phyloP scores from a whole-genome alignment of 2,888 invertebrate species.

The Cremastinae sp. region DNA sequence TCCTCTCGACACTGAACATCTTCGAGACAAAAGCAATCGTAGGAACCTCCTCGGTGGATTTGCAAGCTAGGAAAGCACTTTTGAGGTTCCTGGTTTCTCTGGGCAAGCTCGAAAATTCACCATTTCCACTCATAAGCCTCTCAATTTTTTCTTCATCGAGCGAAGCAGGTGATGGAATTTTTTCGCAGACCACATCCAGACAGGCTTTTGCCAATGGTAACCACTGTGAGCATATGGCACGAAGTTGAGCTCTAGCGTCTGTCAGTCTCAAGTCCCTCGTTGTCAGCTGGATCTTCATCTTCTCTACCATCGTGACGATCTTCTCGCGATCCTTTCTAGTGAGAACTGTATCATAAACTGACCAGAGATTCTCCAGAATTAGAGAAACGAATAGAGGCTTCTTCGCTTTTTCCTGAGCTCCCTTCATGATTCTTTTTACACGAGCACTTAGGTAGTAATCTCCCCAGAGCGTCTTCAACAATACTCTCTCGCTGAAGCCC shows the following conservation, averaged over 20 bases:
- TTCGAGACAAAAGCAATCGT: conserved; percentile 90
- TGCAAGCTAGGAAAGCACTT: conserved; percentile 86
- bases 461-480: conserved; percentile 94
- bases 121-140: conserved; percentile 88
- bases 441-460: conserved; percentile 94
- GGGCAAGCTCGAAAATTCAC: conserved; percentile 86
- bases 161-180: conserved; percentile 91
- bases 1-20: conserved; percentile 92
- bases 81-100: conserved; percentile 86
- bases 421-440: conserved; percentile 90
- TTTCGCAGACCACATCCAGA: conserved; percentile 89
- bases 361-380: conserved; percentile 94
- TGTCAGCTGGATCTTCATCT: conserved; percentile 88
- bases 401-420: conserved; percentile 95
- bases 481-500: conserved; percentile 86
- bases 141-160: conserved; percentile 90
- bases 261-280: conserved; percentile 89
- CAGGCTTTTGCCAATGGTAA: conserved; percentile 91
- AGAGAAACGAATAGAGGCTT: conserved; percentile 96
- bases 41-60: conserved; percentile 84
- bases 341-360: conserved; percentile 91
- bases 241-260: conserved; percentile 89
- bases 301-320: conserved; percentile 86
- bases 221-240: conserved; percentile 93
- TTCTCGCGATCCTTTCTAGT: conserved; percentile 89